A percentile compares a stretch with the other conserved stretches of the same genome.
Conservation (phyloP, 2,113 vertebrate species). For the Chelonoidis abingdonii region DNA sequence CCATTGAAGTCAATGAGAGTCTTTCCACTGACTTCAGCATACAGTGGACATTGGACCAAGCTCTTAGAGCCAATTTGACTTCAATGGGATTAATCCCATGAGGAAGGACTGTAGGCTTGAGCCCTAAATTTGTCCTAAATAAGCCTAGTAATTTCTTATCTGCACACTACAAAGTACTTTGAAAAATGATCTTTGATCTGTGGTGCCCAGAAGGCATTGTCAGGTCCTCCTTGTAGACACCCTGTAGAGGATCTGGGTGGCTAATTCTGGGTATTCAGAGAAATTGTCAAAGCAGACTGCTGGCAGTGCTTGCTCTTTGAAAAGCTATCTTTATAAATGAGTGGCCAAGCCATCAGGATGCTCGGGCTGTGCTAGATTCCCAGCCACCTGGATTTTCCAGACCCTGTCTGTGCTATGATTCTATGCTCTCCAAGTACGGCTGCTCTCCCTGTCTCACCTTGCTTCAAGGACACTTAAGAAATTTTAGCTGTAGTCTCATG, state of each 20-base stretch:
- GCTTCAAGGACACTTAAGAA: not conserved
- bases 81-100: not conserved
- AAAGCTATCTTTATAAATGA: too few species aligned
- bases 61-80: not conserved
- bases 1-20: too few species aligned
- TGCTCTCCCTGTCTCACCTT: not conserved
- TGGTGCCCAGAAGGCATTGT: not conserved
- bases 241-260: too few species aligned
- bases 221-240: too few species aligned
- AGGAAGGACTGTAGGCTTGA: not conserved
- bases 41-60: fast-evolving
- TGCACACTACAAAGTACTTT: fast-evolving
- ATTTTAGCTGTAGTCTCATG: not conserved
- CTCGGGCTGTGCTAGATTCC: fast-evolving
- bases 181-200: not conserved
- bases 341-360: too few species aligned
- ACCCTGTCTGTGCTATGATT: fast-evolving
- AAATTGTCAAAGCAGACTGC: too few species aligned
- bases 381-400: not conserved
- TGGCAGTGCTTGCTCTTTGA: too few species aligned
- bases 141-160: not conserved
- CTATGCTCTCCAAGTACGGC: fast-evolving
- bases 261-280: too few species aligned
- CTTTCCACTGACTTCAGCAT: not conserved
- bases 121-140: fast-evolving